Percentiles rank a stretch among this genome's conserved stretches.
phyloP scores from a whole-genome alignment of 2,113 vertebrate genomes.

The Vidua chalybeata region DNA sequence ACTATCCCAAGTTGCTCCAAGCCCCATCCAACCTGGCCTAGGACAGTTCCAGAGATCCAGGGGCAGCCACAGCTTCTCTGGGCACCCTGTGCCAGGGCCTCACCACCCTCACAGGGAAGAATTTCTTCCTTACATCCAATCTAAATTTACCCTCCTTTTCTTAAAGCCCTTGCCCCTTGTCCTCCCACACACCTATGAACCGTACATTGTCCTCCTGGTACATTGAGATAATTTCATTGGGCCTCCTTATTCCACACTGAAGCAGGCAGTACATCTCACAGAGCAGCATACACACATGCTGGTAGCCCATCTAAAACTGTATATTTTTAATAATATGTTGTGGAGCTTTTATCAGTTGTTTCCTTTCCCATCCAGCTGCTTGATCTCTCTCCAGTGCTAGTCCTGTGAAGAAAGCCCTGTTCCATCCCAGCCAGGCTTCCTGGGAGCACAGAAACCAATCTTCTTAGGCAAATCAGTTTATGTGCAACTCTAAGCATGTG shows the following conservation, averaged over 20 bases:
- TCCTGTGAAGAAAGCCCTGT: neutral
- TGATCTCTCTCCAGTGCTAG: neutral
- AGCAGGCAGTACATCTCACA: neutral
- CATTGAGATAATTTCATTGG: neutral
- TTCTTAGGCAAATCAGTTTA: neutral
- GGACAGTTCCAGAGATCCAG: neutral
- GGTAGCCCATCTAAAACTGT: neutral
- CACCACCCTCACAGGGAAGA: rapidly evolving
- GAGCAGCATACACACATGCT: neutral
- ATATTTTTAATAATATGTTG: neutral
- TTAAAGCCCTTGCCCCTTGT: neutral
- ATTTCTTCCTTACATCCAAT: neutral
- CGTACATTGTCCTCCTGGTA: neutral
- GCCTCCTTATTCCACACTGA: neutral
- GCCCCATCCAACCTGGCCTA: rapidly evolving
- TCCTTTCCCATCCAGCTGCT: neutral
- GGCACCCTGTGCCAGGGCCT: neutral
- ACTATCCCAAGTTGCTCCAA: rapidly evolving
- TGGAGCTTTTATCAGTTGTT: neutral
- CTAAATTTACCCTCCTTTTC: neutral
- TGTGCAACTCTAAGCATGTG: neutral
- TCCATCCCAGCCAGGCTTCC: neutral
- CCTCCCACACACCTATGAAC: neutral
- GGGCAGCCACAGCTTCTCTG: neutral
- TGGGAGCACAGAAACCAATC: neutral